Evolutionary conservation across 2,797 vertebrate genomes (phyloP).

Genomic region (Cheirogaleus major): DNA sequence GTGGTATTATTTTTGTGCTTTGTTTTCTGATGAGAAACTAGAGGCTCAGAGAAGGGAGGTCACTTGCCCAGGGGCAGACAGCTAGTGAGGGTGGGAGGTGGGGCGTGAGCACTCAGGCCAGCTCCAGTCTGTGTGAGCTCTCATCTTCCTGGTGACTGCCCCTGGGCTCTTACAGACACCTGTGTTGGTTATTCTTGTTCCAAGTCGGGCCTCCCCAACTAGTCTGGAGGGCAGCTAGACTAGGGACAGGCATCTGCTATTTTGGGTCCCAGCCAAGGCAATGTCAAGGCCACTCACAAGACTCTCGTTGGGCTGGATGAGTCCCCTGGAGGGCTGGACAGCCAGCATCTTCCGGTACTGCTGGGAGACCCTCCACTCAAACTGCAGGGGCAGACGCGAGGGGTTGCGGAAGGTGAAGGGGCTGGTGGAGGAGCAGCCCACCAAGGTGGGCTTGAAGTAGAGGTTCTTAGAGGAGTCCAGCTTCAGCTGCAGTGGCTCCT

Average conservation of each 20-base stretch:
- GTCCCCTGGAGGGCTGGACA: slow-evolving; percentile 89
- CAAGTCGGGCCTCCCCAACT: neutral
- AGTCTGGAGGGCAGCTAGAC: neutral
- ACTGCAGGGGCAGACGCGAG: slow-evolving; percentile 89
- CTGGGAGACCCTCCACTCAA: slow-evolving; percentile 91
- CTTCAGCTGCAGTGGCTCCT: slow-evolving; percentile 86
- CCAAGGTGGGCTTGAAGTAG: slow-evolving; percentile 91
- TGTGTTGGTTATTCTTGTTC: neutral
- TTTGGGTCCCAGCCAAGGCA: neutral
- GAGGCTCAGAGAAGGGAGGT: neutral
- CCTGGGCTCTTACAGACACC: neutral
- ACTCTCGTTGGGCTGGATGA: slow-evolving; percentile 92
- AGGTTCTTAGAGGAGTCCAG: slow-evolving; percentile 88
- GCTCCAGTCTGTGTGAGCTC: neutral
- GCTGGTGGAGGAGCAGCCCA: slow-evolving; percentile 86
- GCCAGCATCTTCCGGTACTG: slow-evolving; percentile 85
- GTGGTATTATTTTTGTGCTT: neutral
- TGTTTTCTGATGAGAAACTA: neutral
- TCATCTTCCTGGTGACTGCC: accelerated
- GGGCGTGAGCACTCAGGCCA: neutral
- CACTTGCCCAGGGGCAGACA: neutral
- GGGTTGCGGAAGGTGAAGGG: slow-evolving; percentile 90
- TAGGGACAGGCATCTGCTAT: neutral
- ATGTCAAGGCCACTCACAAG: slow-evolving; percentile 85
- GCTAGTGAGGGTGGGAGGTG: neutral